Conservation (phyloP, 1,140 invertebrate species). For the Zelostemma sp. region DNA sequence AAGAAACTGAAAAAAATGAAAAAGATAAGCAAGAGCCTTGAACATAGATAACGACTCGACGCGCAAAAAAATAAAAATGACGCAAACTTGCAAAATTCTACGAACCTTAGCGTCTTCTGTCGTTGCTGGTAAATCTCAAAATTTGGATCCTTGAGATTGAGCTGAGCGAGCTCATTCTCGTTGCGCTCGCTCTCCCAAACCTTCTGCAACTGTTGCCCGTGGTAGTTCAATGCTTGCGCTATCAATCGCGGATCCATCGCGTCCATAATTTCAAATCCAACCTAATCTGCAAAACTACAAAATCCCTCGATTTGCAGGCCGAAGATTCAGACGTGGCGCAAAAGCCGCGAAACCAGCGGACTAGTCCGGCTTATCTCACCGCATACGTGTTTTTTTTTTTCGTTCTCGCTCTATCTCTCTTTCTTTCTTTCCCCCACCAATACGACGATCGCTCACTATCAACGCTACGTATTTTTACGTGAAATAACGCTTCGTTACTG, state of each 20-base stretch:
- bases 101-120: slow-evolving; percentile 75
- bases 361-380: not conserved
- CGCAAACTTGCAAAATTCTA: not conserved
- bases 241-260: slow-evolving; percentile 78
- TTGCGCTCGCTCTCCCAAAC: slow-evolving; percentile 86
- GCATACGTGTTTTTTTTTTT: slow-evolving; percentile 3
- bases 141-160: slow-evolving; percentile 78
- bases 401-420: slow-evolving; percentile 11
- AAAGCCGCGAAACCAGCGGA: slow-evolving; percentile 40
- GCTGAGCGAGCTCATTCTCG: slow-evolving; percentile 77
- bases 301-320: slow-evolving; percentile 50
- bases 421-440: slow-evolving; percentile 38
- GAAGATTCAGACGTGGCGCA: slow-evolving; percentile 6
- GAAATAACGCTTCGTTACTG: not conserved
- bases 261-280: slow-evolving; percentile 56
- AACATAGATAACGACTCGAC: not conserved
- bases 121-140: slow-evolving; percentile 83
- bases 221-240: slow-evolving; percentile 81
- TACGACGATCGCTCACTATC: slow-evolving; percentile 15
- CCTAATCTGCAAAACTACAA: slow-evolving; percentile 65
- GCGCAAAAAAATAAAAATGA: slow-evolving; percentile 3
- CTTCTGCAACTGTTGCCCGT: slow-evolving; percentile 87
- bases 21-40: not conserved
- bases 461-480: slow-evolving; percentile 19
- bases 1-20: too few relatives aligned